These are phyloP conservation scores for Merops nubicus DNA, from an alignment of 2,113 vertebrate genomes.

Conservation along the genomic window DNA sequence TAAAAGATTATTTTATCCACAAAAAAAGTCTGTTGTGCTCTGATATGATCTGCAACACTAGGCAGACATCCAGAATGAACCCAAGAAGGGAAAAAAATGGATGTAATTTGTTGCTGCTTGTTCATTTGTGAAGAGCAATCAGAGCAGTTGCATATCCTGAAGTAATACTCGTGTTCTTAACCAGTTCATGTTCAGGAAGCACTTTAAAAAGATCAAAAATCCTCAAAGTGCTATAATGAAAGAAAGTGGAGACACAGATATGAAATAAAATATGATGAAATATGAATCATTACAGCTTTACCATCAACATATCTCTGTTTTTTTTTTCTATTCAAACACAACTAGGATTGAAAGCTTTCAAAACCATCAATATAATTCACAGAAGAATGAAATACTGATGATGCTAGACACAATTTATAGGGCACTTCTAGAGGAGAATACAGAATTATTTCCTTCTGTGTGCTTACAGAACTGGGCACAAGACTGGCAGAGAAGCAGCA, in stretches of 20 bases:
- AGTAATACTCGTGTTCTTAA: neutral
- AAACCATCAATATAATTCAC: neutral
- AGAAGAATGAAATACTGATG: neutral
- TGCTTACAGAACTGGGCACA: neutral
- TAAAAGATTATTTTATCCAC: neutral
- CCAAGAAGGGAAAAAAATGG: neutral
- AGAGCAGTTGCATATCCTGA: neutral
- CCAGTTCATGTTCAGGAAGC: neutral
- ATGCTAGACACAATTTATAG: neutral
- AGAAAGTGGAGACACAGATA: neutral
- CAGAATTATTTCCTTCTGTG: neutral
- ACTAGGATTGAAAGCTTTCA: neutral
- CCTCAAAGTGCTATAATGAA: neutral
- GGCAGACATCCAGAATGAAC: neutral
- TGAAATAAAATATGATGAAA: neutral
- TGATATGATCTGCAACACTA: neutral
- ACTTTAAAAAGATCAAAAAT: neutral
- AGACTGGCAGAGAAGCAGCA: neutral
- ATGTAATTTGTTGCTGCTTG: neutral
- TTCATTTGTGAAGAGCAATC: neutral
- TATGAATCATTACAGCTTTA: neutral
- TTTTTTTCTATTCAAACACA: conserved; percentile 7
- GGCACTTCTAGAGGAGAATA: neutral
- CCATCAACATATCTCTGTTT: neutral
- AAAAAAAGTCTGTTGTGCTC: neutral